Evolutionary conservation across 2,113 vertebrate species (phyloP).

Genomic region (Stictonetta naevosa): DNA sequence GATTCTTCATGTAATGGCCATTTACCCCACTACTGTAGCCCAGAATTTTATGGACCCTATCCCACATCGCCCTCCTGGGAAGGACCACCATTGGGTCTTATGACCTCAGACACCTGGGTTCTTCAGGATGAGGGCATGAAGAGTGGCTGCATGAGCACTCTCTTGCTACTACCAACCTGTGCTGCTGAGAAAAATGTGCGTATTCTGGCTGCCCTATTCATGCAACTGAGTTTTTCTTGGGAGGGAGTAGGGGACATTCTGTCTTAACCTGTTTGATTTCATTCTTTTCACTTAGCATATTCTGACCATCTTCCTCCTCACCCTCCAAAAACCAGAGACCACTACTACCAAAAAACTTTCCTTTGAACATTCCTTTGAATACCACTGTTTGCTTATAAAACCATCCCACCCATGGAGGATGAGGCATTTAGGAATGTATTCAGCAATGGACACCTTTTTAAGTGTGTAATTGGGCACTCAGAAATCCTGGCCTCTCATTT

Average conservation of each 20-base stretch:
- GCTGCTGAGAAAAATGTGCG: conserved; percentile 57
- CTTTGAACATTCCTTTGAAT: neutral
- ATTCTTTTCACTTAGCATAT: neutral
- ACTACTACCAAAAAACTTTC: neutral
- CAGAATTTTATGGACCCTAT: conserved; percentile 47
- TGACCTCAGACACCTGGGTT: conserved; percentile 32
- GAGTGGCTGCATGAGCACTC: conserved; percentile 42
- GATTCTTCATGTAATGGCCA: conserved; percentile 55
- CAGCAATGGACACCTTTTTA: neutral
- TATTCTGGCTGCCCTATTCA: conserved; percentile 36
- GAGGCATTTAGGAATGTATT: neutral
- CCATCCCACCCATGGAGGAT: neutral
- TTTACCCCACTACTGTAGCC: conserved; percentile 43
- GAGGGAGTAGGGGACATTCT: neutral
- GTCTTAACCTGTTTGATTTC: neutral
- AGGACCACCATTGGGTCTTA: conserved; percentile 39
- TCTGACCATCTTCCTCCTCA: neutral
- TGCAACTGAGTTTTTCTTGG: neutral
- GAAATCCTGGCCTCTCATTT: neutral
- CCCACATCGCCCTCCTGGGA: conserved; percentile 23
- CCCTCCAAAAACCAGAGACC: no score
- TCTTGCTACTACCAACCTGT: conserved; percentile 6
- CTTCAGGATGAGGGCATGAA: conserved; percentile 10
- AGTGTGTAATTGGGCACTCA: rapidly evolving
- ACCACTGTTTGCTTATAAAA: neutral